Evolutionary conservation across 2,888 invertebrate species (phyloP), one percentile per base, ranked within the genome.

Genomic region (Polyploca ridens): DNA sequence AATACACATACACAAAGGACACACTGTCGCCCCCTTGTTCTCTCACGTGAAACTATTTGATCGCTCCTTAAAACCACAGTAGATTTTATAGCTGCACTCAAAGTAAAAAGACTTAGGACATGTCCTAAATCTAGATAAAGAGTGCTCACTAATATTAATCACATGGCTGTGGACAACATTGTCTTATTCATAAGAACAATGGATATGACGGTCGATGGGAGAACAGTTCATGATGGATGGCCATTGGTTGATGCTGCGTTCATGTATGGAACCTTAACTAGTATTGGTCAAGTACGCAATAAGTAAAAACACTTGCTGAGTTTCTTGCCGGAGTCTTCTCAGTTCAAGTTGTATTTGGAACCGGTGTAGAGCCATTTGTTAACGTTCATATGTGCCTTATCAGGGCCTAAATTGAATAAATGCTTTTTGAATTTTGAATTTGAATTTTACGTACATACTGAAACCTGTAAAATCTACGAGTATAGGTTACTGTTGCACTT

Each of bases 11-110:
- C 19, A 54, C 54, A 54, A 16, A 54, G 7, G 19, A 54, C 19
- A 46, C 46, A 58, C 14, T 13, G 58, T 60, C 7, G 38, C 38
- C 35, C n/a, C n/a, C 59, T 60, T 38, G 35, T 60, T 60, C 59
- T 5, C 59, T 16, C 59, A 38, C 59, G 59, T 16, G 59, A 60
- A 60, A 60, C 35, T 54, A 54, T 66, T 71, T 66, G 71, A 75
- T 73, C 69, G 68, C 70, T 64, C 66, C 73, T 65, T 73, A 65
- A 67, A 77, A 73, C 60, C 65, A 63, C 63, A 68, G 69, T 75
- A 72, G 73, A 74, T 69, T 70, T 71, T 68, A 72, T 69, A 58
- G 63, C 69, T 64, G 60, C 58, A 64, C 58, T 62, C 63, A 68
- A 67, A 72, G 69, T 69, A 69, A 70, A 27, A 67, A 71, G 74